Conservation (phyloP, 2,113 vertebrate species). For the Notothenia rossii region DNA sequence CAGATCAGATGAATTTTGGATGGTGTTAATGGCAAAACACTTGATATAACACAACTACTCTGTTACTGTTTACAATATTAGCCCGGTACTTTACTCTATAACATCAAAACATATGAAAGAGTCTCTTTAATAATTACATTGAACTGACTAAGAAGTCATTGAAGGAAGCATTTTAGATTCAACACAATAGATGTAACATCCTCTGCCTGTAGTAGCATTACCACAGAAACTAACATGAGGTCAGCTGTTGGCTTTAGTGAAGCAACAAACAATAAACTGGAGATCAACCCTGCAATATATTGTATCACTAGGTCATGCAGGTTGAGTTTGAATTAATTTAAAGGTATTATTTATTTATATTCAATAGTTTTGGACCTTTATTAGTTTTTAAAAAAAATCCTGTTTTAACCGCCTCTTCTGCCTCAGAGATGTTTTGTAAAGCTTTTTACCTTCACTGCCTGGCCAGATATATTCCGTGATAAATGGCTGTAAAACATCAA, state of each 20-base stretch:
- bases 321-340: not conserved
- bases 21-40: not conserved
- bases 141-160: not conserved
- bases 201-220: not conserved
- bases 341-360: not conserved
- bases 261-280: not conserved
- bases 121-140: not conserved
- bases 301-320: too few species aligned
- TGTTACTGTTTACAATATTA: not conserved
- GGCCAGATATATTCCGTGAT: conserved; percentile 17
- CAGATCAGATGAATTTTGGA: not conserved
- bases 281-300: not conserved
- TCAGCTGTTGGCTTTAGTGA: not conserved
- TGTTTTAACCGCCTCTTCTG: not conserved
- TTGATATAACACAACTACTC: not conserved
- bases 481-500: conserved; percentile 10
- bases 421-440: not conserved
- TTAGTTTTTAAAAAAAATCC: too few species aligned
- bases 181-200: not conserved
- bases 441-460: conserved; percentile 1
- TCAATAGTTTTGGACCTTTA: too few species aligned
- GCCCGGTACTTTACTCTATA: not conserved
- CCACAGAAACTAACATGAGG: not conserved
- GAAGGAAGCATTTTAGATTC: not conserved
- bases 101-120: not conserved